Evolutionary conservation across 2,113 vertebrate species (phyloP).

Genomic region (Stegastes partitus): DNA sequence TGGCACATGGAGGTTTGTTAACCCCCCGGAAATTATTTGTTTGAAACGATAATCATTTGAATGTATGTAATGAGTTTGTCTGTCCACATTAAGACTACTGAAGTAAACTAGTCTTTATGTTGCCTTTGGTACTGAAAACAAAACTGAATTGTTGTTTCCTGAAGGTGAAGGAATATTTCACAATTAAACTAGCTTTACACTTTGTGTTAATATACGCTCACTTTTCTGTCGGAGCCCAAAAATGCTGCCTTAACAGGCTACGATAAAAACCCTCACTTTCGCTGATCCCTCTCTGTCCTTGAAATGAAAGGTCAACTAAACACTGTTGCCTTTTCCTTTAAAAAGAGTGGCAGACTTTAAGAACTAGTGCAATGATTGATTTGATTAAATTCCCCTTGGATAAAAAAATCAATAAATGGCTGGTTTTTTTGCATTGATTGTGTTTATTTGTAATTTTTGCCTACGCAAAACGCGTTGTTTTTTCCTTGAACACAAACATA

Average conservation of each 20-base stretch:
- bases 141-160: constrained; percentile 36
- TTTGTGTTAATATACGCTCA: constrained; percentile 38
- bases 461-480: not conserved
- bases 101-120: constrained; percentile 37
- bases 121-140: constrained; percentile 46
- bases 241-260: constrained; percentile 36
- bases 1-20: constrained; percentile 47
- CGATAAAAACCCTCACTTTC: constrained; percentile 18
- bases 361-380: constrained; percentile 50
- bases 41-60: constrained; percentile 61
- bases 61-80: constrained; percentile 68
- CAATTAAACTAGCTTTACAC: constrained; percentile 33
- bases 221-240: constrained; percentile 50
- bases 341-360: constrained; percentile 36
- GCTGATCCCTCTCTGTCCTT: constrained; percentile 36
- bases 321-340: constrained; percentile 59
- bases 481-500: not conserved
- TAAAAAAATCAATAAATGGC: constrained; percentile 70
- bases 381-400: constrained; percentile 50
- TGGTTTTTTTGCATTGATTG: constrained; percentile 64
- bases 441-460: constrained; percentile 23
- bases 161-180: constrained; percentile 44
- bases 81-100: constrained; percentile 50
- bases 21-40: constrained; percentile 18
- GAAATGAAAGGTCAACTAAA: constrained; percentile 49